Conservation (phyloP, 2,888 invertebrate species). For the Andrena marginata region DNA sequence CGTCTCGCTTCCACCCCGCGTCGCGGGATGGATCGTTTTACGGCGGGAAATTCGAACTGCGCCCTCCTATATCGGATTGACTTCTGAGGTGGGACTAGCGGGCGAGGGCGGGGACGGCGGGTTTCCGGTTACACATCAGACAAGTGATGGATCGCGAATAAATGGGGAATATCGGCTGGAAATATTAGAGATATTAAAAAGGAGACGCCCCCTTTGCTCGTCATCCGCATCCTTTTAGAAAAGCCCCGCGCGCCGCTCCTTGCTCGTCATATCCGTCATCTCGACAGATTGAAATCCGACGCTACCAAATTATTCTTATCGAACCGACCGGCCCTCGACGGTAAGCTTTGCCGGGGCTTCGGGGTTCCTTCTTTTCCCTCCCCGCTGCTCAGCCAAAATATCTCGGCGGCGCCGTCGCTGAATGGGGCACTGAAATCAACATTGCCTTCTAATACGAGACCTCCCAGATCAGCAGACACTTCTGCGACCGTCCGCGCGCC, state of each 20-base stretch:
- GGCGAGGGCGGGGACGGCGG: background rate
- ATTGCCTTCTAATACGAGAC: no score
- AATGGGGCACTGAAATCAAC: no score
- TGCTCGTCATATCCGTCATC: conserved; percentile 70
- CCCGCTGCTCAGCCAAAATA: conserved; percentile 8
- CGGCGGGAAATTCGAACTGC: conserved; percentile 66
- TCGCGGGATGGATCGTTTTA: conserved; percentile 52
- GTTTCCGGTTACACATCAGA: conserved; percentile 77
- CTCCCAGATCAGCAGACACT: no score
- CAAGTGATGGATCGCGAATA: conserved; percentile 78
- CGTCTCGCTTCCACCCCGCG: conserved; percentile 43
- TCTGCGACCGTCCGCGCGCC: no score
- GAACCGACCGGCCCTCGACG: conserved; percentile 45
- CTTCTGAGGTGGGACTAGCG: conserved; percentile 46
- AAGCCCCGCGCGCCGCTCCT: background rate
- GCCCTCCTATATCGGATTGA: conserved; percentile 65
- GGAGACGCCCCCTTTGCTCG: conserved; percentile 54
- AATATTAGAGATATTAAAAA: conserved; percentile 81
- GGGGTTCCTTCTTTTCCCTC: conserved; percentile 18
- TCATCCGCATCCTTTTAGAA: conserved; percentile 54
- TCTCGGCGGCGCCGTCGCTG: background rate
- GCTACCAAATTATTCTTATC: conserved; percentile 69
- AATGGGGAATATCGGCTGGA: conserved; percentile 79
- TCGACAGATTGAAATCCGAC: conserved; percentile 73
- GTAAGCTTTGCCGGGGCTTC: conserved; percentile 31